A percentile compares a stretch with the other conserved stretches of the same genome.
These are phyloP conservation scores for Coelogynopora nodosa DNA, from an alignment of 2,888 invertebrate genomes.

Conservation along the genomic window DNA sequence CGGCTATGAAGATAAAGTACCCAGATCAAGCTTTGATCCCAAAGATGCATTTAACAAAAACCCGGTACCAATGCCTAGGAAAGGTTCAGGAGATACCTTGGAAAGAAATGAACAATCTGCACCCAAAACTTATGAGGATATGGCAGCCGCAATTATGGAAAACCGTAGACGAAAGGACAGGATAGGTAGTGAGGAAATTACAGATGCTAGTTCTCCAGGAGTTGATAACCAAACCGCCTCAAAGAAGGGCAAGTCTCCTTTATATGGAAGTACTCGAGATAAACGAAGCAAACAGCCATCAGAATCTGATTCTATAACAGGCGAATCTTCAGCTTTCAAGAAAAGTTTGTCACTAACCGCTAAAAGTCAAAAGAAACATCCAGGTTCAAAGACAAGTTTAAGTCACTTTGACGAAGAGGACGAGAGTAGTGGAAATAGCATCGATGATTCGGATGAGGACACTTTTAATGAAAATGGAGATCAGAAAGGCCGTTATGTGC, in stretches of 20 bases:
- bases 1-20: neutral
- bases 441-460: neutral
- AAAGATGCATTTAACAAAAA: neutral
- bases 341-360: neutral
- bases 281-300: neutral
- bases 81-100: neutral
- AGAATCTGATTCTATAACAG: neutral
- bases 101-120: neutral
- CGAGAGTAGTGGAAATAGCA: neutral
- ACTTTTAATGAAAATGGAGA: neutral
- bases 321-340: neutral
- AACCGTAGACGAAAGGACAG: neutral
- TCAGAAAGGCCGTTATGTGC: neutral
- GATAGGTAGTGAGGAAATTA: neutral
- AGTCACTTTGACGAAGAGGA: too few species aligned
- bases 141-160: conserved; percentile 12
- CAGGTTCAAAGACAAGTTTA: neutral
- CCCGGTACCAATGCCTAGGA: neutral
- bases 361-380: neutral
- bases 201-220: neutral
- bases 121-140: neutral
- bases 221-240: neutral
- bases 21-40: neutral
- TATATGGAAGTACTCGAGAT: neutral
- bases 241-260: neutral